Evolutionary conservation across 1,140 invertebrate species (phyloP), one percentile per base, ranked within the genome.

Genomic region (Drosophila kohkoa): DNA sequence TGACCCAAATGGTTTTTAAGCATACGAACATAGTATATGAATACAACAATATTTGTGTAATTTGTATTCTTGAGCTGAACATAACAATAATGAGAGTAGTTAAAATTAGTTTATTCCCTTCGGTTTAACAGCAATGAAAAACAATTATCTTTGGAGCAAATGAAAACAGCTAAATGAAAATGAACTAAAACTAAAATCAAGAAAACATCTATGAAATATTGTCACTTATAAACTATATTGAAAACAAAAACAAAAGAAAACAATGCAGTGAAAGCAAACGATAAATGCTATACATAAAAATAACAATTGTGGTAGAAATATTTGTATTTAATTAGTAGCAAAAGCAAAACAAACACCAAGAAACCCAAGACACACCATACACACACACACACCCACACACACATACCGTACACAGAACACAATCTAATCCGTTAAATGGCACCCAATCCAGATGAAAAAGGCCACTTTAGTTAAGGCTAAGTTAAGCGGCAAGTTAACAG

Each of bases 71-170:
- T 81, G 80, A 87, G 83, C 83, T 87, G 83, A 87, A 87, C 80
- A 87, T 88, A 83, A 87, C 83, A 87, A 87, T 87, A 87, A 87
- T 88, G 80, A 80, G 77, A 70, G 79, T 82, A 87, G 79, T 82
- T 73, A 87, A 38, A 38, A 82, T 85, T 85, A 81, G 81, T 58
- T 64, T 57, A 85, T 52, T 46, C 60, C 28, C 28, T 6, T 73
- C 76, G 72, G 72, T 65, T 65, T 75, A 79, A 55, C 58, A 79
- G 59, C 30, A 70, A 63, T 35, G 38, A 59, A 25, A 54, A 25
- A 54, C 30, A 51, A 43, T 30, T 72, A 67, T 66, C 54, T 28
- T 25, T 35, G n/a, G 67, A 51, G 55, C 57, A 63, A 63, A 57
- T 43, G 41, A 59, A 25, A 54, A 52, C 45, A 62, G 45, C 46